Base-by-base conservation (phyloP, 2,797 vertebrate species). In the Sarcophilus harrisii region DNA sequence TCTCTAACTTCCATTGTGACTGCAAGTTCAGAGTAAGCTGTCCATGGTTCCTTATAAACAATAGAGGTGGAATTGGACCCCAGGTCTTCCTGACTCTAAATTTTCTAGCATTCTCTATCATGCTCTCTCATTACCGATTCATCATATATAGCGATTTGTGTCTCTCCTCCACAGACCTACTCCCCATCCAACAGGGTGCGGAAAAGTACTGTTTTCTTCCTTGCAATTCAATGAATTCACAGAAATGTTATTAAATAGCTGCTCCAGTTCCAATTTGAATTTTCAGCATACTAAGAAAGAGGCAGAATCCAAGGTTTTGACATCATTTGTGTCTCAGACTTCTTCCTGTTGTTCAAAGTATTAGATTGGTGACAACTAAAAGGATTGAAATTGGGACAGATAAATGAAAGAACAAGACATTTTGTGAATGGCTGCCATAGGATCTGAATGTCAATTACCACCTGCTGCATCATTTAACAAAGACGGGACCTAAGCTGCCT, bases 361-460 rank as follows among this genome's bases (percentile, higher is more conserved):
- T 92, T 73, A 90, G 58, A 49, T 94, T 95, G 81, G n/a, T 60
- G 93, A 59, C 9, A 92, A 62, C 12, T 59, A 52, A 96, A 96
- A 92, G 91, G 3, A 58, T 16, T 90, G 90, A 81, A 66, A 28
- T 52, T 81, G 38, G 21, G 57, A 30, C 0, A 1, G 0, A 2
- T 16, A 54, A 45, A 90, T 58, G 59, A 91, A 97, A 55, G 59
- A n/a, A 94, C 90, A 0, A 0, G 92, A 96, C 97, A 94, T 8
- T 95, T 97, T 55, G 96, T 95, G 92, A 95, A 90, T 91, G 94
- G 95, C 60, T 97, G 93, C 96, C 95, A 87, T 95, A 95, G 95
- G 96, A 95, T 94, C 91, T 95, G 96, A 97, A 97, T 98, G 96
- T 97, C 96, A 93, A 98, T 98, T 94, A 96, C 92, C 97, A 96